Conservation (phyloP, 2,113 vertebrate genomes). For the Lophius piscatorius region DNA sequence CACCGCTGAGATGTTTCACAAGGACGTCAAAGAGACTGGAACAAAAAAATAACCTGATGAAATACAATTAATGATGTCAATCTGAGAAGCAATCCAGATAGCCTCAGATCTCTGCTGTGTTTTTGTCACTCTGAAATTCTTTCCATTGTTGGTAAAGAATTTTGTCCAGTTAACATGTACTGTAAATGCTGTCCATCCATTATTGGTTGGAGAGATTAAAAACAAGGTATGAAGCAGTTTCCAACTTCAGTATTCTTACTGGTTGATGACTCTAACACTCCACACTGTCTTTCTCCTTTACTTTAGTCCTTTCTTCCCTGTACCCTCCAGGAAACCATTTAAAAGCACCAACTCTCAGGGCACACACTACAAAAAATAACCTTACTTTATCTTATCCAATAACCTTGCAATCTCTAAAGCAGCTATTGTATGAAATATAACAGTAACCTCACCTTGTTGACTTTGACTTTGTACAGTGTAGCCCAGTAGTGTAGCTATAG, state of each 20-base stretch:
- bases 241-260: slow-evolving; percentile 42
- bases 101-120: slow-evolving; percentile 47
- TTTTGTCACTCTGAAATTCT: slow-evolving; percentile 34
- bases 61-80: slow-evolving; percentile 72
- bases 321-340: too few relatives aligned
- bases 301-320: too few relatives aligned
- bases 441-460: too few relatives aligned
- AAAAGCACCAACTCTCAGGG: too few relatives aligned
- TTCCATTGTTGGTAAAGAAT: slow-evolving; percentile 45
- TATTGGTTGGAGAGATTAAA: slow-evolving; percentile 48
- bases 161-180: slow-evolving; percentile 60
- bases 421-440: too few relatives aligned
- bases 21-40: slow-evolving; percentile 24
- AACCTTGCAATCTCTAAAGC: too few relatives aligned
- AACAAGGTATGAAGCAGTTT: slow-evolving; percentile 48
- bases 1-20: slow-evolving; percentile 28
- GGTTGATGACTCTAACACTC: slow-evolving; percentile 39
- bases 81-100: slow-evolving; percentile 53
- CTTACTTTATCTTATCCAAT: too few relatives aligned
- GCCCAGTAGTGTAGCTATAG: too few relatives aligned
- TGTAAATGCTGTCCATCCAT: slow-evolving; percentile 54
- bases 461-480: too few relatives aligned
- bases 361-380: too few relatives aligned
- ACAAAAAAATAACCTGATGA: slow-evolving; percentile 36
- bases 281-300: too few relatives aligned